Base-by-base conservation (phyloP, 2,797 vertebrate genomes). In the Cyclopterus lumpus region DNA sequence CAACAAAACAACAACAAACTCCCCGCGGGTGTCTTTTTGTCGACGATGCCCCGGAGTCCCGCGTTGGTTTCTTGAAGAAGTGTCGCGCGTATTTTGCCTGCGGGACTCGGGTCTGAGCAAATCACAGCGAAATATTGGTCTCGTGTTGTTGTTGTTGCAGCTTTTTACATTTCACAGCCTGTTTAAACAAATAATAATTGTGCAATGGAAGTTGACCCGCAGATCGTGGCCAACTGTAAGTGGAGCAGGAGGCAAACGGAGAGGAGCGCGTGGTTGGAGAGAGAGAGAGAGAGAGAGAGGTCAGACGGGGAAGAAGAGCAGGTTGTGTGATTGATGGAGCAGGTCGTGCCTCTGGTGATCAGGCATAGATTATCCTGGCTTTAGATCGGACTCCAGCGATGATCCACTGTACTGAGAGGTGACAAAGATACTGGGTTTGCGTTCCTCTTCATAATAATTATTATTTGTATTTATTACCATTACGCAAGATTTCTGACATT, bases 321-420 rank as follows among this genome's bases (percentile, higher is more conserved):
- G 80, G 54, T 30, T 77, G 32, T 75, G 82, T 81, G 88, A 89
- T 84, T 69, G 87, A 89, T 87, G 83, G 64, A 82, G 85, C 67
- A 64, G 89, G 82, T 91, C 80, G 85, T 18, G 81, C 86, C 79
- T 85, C 84, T 77, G 81, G 73, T 83, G 83, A 91, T 89, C 78
- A 75, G 15, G 22, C 48, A 75, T 70, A 86, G 90, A 90, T 92
- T 89, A 86, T 79, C 63, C 46, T 58, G 83, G 88, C 84, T 91
- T 90, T 77, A 85, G 55, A 89, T 49, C 46, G 54, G 80, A 81
- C 67, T 76, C 53, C 62, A 32, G 64, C 30, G 62, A 70, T 89
- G 79, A 91, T 89, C 85, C 80, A 89, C 88, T 90, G 77, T 11
- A 36, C 74, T 79, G 30, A 55, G 32, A 76, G 71, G 24, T 72